A percentile compares a stretch with the other conserved stretches of the same genome.
Evolutionary conservation across 1,140 invertebrate genomes (phyloP).

Genomic region (Aphidius gifuensis): DNA sequence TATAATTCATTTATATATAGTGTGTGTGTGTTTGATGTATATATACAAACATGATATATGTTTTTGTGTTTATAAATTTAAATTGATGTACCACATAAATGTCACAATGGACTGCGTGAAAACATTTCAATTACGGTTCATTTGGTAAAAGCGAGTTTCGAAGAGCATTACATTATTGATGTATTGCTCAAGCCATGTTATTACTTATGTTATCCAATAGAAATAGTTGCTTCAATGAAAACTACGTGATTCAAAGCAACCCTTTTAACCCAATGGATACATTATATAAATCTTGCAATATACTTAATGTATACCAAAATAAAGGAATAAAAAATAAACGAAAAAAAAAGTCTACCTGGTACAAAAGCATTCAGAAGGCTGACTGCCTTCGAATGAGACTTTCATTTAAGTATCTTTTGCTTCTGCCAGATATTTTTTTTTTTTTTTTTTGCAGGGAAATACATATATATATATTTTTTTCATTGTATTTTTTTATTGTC

Average conservation of each 20-base stretch:
- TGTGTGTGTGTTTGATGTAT: too few relatives aligned
- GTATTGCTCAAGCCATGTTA: conserved; percentile 6
- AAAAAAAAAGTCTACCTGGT: conserved; percentile 12
- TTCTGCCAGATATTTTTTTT: neutral
- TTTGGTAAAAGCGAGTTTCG: conserved; percentile 11
- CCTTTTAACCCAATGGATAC: conserved; percentile 7
- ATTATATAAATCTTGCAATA: too few relatives aligned
- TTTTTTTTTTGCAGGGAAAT: neutral
- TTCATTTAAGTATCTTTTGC: neutral
- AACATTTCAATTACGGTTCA: conserved; percentile 20
- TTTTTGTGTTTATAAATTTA: too few relatives aligned
- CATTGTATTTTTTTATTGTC: neutral
- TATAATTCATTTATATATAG: too few relatives aligned
- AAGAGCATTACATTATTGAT: conserved; percentile 7
- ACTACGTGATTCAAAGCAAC: neutral
- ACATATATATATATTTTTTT: neutral
- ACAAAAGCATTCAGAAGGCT: conserved; percentile 9
- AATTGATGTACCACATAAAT: neutral
- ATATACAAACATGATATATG: too few relatives aligned
- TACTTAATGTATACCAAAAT: too few relatives aligned
- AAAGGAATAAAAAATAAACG: too few relatives aligned
- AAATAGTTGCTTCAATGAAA: too few relatives aligned
- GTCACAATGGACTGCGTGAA: neutral
- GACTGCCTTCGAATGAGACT: conserved; percentile 18
- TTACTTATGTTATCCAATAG: too few relatives aligned